phyloP scores from a whole-genome alignment of 2,888 invertebrate species.

The Rapana venosa region DNA sequence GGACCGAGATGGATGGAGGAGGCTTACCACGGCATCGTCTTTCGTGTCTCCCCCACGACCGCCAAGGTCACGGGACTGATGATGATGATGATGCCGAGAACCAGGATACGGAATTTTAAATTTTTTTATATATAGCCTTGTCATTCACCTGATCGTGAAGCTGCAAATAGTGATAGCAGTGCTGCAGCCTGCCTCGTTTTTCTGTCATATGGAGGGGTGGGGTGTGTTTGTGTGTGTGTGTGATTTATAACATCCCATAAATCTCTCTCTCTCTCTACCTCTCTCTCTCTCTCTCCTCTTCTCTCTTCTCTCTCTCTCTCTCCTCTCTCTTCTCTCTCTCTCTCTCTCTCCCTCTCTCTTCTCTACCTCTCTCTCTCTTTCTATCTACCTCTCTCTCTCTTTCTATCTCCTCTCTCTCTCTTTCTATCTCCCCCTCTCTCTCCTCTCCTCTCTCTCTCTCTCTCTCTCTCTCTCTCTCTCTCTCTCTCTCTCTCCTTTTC shows the following conservation, averaged over 20 bases:
- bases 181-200: background rate
- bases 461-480: background rate
- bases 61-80: too few species aligned
- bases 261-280: background rate
- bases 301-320: background rate
- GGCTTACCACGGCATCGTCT: too few species aligned
- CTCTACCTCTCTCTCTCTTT: background rate
- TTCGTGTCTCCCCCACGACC: too few species aligned
- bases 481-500: background rate
- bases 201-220: background rate
- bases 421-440: background rate
- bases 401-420: background rate
- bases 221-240: too few species aligned
- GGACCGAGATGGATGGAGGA: too few species aligned
- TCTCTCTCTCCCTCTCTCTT: too few species aligned
- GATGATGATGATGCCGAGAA: background rate
- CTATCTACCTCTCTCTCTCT: background rate
- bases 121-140: too few species aligned
- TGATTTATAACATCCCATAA: too few species aligned
- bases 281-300: background rate
- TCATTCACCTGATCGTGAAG: background rate
- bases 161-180: background rate
- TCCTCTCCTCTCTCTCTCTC: background rate
- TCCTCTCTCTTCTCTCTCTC: background rate
- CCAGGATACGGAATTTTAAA: background rate